phyloP scores from a whole-genome alignment of 2,888 invertebrate species.

The Ischnura elegans region DNA sequence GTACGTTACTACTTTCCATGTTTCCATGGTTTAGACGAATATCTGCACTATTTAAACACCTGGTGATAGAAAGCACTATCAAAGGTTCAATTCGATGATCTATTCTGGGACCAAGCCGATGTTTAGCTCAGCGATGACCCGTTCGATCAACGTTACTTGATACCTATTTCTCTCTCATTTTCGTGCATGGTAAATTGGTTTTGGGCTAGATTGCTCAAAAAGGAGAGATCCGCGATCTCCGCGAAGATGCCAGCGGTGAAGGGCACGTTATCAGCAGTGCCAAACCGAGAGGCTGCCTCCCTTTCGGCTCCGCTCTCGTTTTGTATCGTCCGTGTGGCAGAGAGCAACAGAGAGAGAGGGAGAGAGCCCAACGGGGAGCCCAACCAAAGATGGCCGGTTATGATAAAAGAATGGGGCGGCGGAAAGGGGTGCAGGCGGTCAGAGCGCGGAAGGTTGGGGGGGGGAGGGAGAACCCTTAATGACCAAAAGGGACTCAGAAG shows the following conservation, averaged over 20 bases:
- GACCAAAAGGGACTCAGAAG: slow-evolving; percentile 28
- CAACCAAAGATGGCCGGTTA: slow-evolving; percentile 67
- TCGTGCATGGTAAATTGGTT: too few species aligned
- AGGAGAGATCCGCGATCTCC: too few species aligned
- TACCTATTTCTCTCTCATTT: too few species aligned
- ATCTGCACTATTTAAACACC: too few species aligned
- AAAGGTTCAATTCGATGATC: too few species aligned
- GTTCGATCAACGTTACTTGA: too few species aligned
- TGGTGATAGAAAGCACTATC: too few species aligned
- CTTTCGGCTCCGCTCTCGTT: background rate
- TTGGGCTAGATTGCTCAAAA: too few species aligned
- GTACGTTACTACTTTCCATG: too few species aligned
- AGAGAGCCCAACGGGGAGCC: background rate
- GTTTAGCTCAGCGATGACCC: too few species aligned
- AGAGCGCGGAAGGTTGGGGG: background rate
- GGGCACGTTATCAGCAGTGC: background rate
- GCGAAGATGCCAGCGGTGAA: background rate
- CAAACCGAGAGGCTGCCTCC: background rate
- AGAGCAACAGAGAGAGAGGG: background rate
- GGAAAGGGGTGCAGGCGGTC: background rate
- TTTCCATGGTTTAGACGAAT: too few species aligned
- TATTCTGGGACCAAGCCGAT: too few species aligned
- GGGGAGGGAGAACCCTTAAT: slow-evolving; percentile 39
- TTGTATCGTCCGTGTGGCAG: slow-evolving; percentile 34
- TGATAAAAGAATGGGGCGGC: slow-evolving; percentile 49